Conservation (phyloP, 2,113 vertebrate species). For the Labeo catla region DNA sequence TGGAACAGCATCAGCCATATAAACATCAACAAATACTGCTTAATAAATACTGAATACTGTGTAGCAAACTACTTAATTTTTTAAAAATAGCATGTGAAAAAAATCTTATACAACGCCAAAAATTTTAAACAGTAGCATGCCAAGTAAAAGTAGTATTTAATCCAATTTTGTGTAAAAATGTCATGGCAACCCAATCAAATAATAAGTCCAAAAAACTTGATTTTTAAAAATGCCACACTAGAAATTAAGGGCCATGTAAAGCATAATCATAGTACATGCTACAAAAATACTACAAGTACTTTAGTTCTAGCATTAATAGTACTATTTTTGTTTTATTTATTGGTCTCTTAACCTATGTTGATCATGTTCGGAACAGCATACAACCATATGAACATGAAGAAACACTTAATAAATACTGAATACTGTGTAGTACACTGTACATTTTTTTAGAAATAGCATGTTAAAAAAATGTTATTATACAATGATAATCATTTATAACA, state of each 20-base stretch:
- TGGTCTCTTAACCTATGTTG: neutral
- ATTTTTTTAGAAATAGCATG: no score
- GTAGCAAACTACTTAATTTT: neutral
- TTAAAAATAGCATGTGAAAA: neutral
- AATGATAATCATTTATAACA: no score
- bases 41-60: neutral
- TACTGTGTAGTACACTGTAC: neutral
- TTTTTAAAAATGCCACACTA: neutral
- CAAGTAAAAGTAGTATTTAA: no score
- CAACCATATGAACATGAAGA: neutral
- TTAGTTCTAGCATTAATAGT: no score
- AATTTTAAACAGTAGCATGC: neutral
- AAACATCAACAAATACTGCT: neutral
- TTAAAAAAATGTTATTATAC: no score
- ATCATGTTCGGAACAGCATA: no score
- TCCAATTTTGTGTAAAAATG: neutral
- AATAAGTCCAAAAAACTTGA: no score
- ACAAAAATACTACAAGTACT: no score
- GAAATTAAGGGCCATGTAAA: neutral
- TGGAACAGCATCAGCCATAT: no score
- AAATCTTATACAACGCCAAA: neutral
- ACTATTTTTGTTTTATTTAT: neutral
- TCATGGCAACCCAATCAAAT: neutral
- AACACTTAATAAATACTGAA: neutral
- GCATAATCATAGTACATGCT: no score